phyloP scores from a whole-genome alignment of 2,888 invertebrate genomes.

The Cerceris ruficornis region DNA sequence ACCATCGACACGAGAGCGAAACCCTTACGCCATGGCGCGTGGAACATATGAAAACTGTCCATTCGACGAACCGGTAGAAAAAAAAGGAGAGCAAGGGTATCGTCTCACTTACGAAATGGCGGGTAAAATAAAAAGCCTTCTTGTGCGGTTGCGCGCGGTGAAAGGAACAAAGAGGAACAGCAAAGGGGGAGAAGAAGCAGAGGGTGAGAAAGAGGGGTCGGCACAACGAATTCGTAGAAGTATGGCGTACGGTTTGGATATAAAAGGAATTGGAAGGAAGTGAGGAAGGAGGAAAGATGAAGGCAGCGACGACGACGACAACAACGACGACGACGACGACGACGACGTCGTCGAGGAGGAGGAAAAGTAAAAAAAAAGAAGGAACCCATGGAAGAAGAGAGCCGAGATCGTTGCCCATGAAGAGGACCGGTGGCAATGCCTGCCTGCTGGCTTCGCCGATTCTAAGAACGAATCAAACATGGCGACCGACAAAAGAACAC shows the following conservation, averaged over 20 bases:
- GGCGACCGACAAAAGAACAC: constrained; percentile 71
- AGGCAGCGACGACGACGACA: constrained; percentile 15
- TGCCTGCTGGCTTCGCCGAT: constrained; percentile 64
- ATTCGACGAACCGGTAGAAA: not conserved
- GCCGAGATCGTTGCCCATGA: constrained; percentile 30
- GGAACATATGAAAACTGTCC: not conserved
- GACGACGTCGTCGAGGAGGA: not conserved
- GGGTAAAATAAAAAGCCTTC: constrained; percentile 4
- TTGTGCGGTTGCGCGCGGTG: not conserved
- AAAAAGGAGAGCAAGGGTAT: not conserved
- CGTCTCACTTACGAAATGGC: not conserved
- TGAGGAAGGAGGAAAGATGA: constrained; percentile 25
- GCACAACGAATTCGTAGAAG: constrained; percentile 67
- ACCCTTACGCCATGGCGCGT: not conserved
- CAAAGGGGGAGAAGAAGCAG: constrained; percentile 29
- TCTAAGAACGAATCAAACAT: constrained; percentile 76
- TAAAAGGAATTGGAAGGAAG: constrained; percentile 50
- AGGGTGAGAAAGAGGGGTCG: constrained; percentile 26
- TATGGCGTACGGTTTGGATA: constrained; percentile 38
- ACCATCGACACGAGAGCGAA: not conserved
- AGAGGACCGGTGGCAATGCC: constrained; percentile 35
- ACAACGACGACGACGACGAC: too few species aligned
- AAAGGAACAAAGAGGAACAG: not conserved
- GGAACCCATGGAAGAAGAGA: constrained; percentile 15
- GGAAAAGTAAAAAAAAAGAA: constrained; percentile 34